Percentiles rank a stretch among this genome's conserved stretches.
Conservation (phyloP, 2,113 vertebrate genomes). For the Promerops cafer region DNA sequence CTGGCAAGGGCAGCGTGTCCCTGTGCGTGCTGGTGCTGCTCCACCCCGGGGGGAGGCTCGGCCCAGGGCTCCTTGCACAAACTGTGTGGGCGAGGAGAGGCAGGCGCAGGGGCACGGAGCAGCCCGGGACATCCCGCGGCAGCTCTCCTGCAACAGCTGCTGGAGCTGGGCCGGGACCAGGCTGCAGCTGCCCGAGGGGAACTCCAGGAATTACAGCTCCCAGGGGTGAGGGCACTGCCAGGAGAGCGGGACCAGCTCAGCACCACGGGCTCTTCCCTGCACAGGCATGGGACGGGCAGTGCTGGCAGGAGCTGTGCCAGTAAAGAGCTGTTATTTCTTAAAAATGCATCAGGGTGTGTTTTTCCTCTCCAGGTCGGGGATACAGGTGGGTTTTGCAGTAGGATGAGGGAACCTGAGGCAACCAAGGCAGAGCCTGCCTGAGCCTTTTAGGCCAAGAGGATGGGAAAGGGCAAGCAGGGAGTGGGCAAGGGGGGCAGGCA, state of each 20-base stretch:
- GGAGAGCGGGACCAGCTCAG: rapidly evolving
- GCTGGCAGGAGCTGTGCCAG: rapidly evolving
- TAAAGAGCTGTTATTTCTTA: neutral
- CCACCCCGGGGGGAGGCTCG: neutral
- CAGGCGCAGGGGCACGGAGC: neutral
- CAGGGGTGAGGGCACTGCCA: neutral
- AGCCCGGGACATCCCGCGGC: rapidly evolving
- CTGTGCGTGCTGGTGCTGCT: neutral
- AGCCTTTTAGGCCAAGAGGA: neutral
- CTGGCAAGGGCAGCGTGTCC: neutral
- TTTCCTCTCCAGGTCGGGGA: neutral
- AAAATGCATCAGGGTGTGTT: neutral
- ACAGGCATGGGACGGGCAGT: neutral
- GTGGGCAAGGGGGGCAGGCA: neutral
- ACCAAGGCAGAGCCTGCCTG: neutral
- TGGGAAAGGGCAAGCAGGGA: neutral
- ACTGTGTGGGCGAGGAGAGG: neutral
- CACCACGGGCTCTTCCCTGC: rapidly evolving
- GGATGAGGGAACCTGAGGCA: neutral
- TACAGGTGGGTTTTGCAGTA: neutral
- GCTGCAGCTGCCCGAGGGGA: neutral
- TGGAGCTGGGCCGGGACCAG: neutral
- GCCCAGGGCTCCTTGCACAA: neutral
- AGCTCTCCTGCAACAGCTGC: neutral
- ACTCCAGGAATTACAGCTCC: neutral